Base-by-base conservation (phyloP, 2,797 vertebrate species). In the Urophycis tenuis region DNA sequence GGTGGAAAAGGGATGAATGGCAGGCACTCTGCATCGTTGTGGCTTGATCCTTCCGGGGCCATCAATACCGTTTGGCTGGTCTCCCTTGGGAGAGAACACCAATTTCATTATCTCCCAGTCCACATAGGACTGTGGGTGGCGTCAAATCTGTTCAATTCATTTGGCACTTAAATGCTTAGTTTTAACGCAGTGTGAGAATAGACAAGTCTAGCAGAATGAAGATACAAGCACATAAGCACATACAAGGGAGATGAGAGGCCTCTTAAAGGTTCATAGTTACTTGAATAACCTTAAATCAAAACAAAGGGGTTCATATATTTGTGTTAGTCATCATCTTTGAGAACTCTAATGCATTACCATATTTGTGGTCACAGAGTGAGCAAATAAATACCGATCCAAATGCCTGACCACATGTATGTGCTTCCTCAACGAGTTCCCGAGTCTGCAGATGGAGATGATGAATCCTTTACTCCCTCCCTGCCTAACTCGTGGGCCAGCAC, bases 81-180 rank as follows among this genome's bases (percentile, higher is more conserved):
- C 69, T 79, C 81, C 69, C 45, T 9, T 39, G 82, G 35, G 79
- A 81, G 33, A 12, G 64, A 31, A 12, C 29, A 19, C 39, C 74
- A 76, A 79, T 81, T 81, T 85, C n/a, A 80, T 75, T 74, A 81
- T 76, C 33, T 36, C 32, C 17, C 12, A 12, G 45, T 74, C 41
- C 30, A 45, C 33, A 78, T 30, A 75, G 30, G 76, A 0, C 9
- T 75, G 1, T 72, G 30, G n/a, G 36, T 12, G 15, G 75, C 11
- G 32, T 41, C 30, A 14, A 5, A 29, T 53, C 25, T 39, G 83
- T 70, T 80, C 41, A 45, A 75, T 12, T 72, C 29, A 77, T 7
- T 71, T 5, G 32, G 29, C 0, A 2, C 14, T 25, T 0, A 74
- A 33, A 34, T 70, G 17, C 34, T 71, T 53, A 29, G 15, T 76